Evolutionary conservation across 2,888 invertebrate genomes (phyloP), one percentile per base, ranked within the genome.

Genomic region (Drosophila emarginata): DNA sequence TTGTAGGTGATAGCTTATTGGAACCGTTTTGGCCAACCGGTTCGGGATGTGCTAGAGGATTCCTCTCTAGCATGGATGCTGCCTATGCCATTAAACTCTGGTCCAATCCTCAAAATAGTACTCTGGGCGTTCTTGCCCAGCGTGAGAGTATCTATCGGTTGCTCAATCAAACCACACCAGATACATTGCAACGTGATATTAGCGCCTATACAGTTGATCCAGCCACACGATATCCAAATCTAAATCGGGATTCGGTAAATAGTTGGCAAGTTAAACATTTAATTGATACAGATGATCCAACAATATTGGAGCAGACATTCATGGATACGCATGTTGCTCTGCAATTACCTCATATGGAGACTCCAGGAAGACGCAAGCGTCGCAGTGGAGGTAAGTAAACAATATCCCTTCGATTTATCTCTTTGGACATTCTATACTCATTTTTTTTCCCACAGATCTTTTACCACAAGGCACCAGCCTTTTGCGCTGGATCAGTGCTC

Each of bases 21-120:
- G 99, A 99, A 94, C 97, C 97, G 0, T 99, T 99, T 92, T 99
- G 99, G 99, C 99, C 99, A 4, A 99, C 98, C 0, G 99, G 99
- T 0, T 98, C 98, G 2, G 99, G 99, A 0, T 98, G 98, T 93
- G 99, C 99, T 0, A 94, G 99, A 64, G 99, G 99, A 12, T 99
- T 99, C 91, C 93, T 99, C 2, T 97, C 98, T 18, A 97, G 97
- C 3, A 94, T 99, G 92, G 99, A 99, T 93, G 96, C 98, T 0
- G 97, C 97, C 12, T 99, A 99, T 98, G 97, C 97, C 74, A 95
- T 99, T 67, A 94, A 96, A 78, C 93, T 96, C 65, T 98, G 97
- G 96, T 92, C 93, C 4, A 96, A 96, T 71, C 95, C 97, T 0
- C 89, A 88, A 52, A 92, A 92, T 78, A 92, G 92, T 78, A 90